A percentile compares a stretch with the other conserved stretches of the same genome.
These are phyloP conservation scores for Spheniscus mendiculus DNA, from an alignment of 2,113 vertebrate species.

Conservation along the genomic window DNA sequence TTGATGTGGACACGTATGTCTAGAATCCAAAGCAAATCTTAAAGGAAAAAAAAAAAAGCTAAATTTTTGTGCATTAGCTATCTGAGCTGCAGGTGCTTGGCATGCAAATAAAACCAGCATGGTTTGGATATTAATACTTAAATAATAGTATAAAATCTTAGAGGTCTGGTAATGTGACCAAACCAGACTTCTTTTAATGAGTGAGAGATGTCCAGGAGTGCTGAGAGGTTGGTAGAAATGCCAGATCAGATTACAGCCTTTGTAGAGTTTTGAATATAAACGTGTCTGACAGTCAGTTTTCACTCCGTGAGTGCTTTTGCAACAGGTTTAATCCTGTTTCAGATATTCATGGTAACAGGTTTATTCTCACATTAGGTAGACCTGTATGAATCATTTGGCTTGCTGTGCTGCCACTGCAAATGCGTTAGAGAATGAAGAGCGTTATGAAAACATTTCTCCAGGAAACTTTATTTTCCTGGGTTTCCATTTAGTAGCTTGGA, in stretches of 20 bases:
- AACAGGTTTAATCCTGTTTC: not conserved
- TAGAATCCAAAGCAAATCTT: not conserved
- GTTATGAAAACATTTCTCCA: not conserved
- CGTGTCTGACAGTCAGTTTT: not conserved
- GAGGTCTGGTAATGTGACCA: not conserved
- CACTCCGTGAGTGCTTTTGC: not conserved
- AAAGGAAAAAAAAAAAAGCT: not conserved
- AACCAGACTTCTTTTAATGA: not conserved
- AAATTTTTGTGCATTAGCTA: too few species aligned
- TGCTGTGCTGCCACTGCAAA: not conserved
- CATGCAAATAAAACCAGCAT: not conserved
- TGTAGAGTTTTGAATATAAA: not conserved
- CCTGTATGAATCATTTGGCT: not conserved
- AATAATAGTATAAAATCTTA: not conserved
- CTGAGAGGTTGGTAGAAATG: not conserved
- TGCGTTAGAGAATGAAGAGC: not conserved
- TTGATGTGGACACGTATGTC: rapidly evolving
- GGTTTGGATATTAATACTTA: not conserved
- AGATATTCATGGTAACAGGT: not conserved
- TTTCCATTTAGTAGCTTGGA: not conserved
- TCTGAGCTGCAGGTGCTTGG: not conserved
- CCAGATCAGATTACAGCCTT: not conserved
- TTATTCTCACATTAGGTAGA: not conserved
- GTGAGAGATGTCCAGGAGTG: not conserved
- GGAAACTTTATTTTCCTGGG: not conserved